Conservation (phyloP, 1,140 invertebrate genomes). For the Calephelis nemesis region DNA sequence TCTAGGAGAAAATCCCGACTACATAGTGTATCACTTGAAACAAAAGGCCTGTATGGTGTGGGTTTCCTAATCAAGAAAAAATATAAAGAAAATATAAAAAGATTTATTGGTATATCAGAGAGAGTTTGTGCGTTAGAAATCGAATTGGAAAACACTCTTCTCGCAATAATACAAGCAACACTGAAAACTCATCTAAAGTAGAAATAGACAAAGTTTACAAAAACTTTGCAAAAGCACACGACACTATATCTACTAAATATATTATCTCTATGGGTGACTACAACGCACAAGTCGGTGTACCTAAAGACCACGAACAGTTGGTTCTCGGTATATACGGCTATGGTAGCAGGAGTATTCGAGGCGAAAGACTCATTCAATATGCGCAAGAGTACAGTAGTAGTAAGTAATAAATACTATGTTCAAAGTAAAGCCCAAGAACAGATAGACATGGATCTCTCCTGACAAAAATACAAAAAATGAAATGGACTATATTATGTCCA, state of each 20-base stretch:
- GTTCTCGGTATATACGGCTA: too few species aligned
- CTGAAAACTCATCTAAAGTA: conserved; percentile 35
- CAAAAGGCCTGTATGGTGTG: conserved; percentile 38
- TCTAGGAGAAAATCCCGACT: conserved; percentile 41
- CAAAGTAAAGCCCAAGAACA: too few species aligned
- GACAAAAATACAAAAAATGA: too few species aligned
- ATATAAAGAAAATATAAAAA: conserved; percentile 35
- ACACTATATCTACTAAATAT: conserved; percentile 27
- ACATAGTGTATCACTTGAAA: conserved; percentile 43
- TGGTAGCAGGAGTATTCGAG: too few species aligned
- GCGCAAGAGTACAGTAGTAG: too few species aligned
- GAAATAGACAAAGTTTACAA: conserved; percentile 40
- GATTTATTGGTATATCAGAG: conserved; percentile 40
- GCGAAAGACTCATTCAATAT: too few species aligned
- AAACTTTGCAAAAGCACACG: conserved; percentile 34
- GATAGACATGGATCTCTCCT: too few species aligned
- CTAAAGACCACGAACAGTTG: neutral
- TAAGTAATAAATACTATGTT: too few species aligned
- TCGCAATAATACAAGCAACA: conserved; percentile 39
- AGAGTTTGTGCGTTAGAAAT: conserved; percentile 39
- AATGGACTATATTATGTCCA: too few species aligned
- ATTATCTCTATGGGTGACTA: conserved; percentile 33
- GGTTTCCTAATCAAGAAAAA: conserved; percentile 41
- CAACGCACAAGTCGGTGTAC: conserved; percentile 38
- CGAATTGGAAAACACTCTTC: conserved; percentile 29